Percentiles rank a stretch among this genome's conserved stretches.
phyloP scores from a whole-genome alignment of 2,113 vertebrate species.

The Ammodytes dubius region DNA sequence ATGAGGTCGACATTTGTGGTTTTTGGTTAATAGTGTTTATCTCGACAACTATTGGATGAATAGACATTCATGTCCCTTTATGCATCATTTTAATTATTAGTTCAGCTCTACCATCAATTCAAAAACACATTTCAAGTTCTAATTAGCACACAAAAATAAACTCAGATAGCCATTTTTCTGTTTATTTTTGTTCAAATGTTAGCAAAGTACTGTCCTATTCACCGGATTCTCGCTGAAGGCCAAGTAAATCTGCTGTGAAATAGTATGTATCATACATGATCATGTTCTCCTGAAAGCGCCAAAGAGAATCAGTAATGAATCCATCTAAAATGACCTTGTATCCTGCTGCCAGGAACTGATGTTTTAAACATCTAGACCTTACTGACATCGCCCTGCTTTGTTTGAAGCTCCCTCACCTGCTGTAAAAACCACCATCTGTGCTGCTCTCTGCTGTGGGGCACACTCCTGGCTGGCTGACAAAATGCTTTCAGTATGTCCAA shows the following conservation, averaged over 20 bases:
- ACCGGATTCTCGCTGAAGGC: background rate
- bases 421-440: constrained; percentile 80
- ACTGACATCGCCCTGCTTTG: constrained; percentile 58
- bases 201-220: background rate
- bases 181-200: background rate
- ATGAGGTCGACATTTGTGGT: background rate
- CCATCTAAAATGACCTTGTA: constrained; percentile 63
- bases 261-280: constrained; percentile 6
- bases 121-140: too few species aligned
- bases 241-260: background rate
- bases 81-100: background rate
- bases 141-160: background rate
- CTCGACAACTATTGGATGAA: background rate
- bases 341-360: constrained; percentile 54
- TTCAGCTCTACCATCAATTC: background rate
- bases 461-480: constrained; percentile 57
- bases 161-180: too few species aligned
- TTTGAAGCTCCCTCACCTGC: constrained; percentile 72
- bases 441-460: constrained; percentile 51
- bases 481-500: constrained; percentile 47
- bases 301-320: constrained; percentile 66
- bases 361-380: constrained; percentile 72
- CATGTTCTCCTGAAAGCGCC: constrained; percentile 31
- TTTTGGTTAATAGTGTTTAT: too few species aligned
- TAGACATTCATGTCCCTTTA: background rate